phyloP scores from a whole-genome alignment of 2,888 invertebrate species.

The Monopis laevigella region DNA sequence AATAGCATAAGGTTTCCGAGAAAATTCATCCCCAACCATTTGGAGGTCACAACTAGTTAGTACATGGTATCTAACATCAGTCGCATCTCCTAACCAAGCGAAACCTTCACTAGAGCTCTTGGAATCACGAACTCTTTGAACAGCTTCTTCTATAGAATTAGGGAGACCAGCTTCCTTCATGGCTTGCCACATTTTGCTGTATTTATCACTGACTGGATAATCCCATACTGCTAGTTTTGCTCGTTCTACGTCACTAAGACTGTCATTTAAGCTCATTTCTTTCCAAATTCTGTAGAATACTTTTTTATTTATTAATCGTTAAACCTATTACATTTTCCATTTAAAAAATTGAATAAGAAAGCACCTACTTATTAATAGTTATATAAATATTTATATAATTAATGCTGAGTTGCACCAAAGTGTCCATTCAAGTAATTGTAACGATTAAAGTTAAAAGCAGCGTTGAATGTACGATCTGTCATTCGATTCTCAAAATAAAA shows the following conservation, averaged over 20 bases:
- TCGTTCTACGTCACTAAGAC: slow-evolving; percentile 86
- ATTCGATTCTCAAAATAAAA: no score
- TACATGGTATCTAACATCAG: slow-evolving; percentile 83
- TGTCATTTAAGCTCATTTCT: slow-evolving; percentile 96
- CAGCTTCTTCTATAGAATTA: slow-evolving; percentile 78
- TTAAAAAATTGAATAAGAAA: no score
- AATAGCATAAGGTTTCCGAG: slow-evolving; percentile 95
- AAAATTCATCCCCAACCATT: slow-evolving; percentile 96
- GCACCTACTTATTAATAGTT: no score
- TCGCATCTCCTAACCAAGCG: slow-evolving; percentile 94
- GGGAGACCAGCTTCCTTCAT: slow-evolving; percentile 90
- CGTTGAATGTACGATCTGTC: no score
- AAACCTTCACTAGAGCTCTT: slow-evolving; percentile 83
- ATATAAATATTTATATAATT: no score
- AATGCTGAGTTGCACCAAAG: no score
- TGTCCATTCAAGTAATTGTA: no score
- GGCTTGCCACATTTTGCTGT: slow-evolving; percentile 98
- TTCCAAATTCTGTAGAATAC: slow-evolving; percentile 96
- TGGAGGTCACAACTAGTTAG: slow-evolving; percentile 89
- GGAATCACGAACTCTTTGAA: slow-evolving; percentile 71
- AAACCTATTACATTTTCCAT: no score
- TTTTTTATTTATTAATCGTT: no score
- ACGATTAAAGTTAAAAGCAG: no score
- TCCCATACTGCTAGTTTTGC: slow-evolving; percentile 98
- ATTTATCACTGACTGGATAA: slow-evolving; percentile 98